phyloP scores from a whole-genome alignment of 64 coral and sea anemone genomes.

The Exaiptasia diaphana region DNA sequence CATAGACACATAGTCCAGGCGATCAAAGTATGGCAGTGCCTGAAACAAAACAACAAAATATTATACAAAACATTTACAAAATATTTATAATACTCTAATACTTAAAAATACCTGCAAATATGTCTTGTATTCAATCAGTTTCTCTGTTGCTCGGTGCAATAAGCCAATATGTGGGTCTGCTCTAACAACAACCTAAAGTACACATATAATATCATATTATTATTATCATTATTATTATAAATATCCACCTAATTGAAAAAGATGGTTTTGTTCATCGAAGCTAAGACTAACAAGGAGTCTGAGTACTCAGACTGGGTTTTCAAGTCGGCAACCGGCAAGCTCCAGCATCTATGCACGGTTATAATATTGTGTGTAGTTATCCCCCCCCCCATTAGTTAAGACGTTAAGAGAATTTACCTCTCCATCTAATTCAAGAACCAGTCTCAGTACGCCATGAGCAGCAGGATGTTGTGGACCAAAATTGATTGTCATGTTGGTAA shows the following conservation, averaged over 20 bases:
- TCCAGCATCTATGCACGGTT: no score
- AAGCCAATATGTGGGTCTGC: constrained; percentile 95
- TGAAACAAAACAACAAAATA: constrained; percentile 3
- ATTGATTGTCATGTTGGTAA: constrained; percentile 89
- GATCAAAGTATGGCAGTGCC: constrained; percentile 98
- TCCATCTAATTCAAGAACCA: constrained; percentile 93
- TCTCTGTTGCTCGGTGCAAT: constrained; percentile 92
- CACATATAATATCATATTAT: no score
- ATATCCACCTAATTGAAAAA: not conserved
- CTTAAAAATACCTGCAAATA: constrained; percentile 87
- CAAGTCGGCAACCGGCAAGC: no score
- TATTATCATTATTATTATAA: not conserved
- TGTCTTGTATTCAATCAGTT: constrained; percentile 95
- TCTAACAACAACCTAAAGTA: constrained; percentile 75
- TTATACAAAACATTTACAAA: not conserved
- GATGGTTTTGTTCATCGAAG: not conserved
- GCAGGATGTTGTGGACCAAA: constrained; percentile 97
- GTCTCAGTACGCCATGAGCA: constrained; percentile 88
- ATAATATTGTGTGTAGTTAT: no score
- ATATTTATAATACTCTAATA: not conserved
- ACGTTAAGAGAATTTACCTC: no score
- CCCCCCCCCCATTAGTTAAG: no score
- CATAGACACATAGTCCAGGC: constrained; percentile 95
- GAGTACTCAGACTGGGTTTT: no score
- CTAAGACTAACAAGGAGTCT: not conserved